Conservation (phyloP, 2,797 vertebrate species). For the Darevskia mixta region DNA sequence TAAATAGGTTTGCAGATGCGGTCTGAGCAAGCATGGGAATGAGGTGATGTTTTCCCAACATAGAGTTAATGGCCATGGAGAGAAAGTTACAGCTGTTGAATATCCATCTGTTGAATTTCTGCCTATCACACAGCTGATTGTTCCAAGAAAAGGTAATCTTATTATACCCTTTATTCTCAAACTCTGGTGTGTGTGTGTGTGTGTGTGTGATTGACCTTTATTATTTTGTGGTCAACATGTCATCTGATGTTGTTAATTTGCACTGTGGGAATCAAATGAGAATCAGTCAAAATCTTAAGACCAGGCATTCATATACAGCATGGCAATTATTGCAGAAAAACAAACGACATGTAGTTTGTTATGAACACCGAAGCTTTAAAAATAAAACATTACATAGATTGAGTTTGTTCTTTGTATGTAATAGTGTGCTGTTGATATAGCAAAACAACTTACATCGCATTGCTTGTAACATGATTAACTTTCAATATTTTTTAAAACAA, state of each 20-base stretch:
- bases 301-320: not conserved
- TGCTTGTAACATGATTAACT: not conserved
- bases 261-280: slow-evolving; percentile 9
- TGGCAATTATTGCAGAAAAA: not conserved
- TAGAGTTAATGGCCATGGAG: not conserved
- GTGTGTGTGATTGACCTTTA: not conserved
- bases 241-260: slow-evolving; percentile 26
- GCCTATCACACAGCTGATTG: not conserved
- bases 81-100: not conserved
- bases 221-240: not conserved
- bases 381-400: slow-evolving; percentile 11
- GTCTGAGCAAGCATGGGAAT: too few relatives aligned
- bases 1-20: too few relatives aligned
- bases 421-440: slow-evolving; percentile 4
- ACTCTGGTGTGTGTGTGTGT: not conserved
- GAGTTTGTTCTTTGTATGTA: not conserved
- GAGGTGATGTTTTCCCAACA: not conserved
- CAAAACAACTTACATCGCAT: not conserved
- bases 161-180: not conserved
- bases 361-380: slow-evolving; percentile 13
- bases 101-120: not conserved
- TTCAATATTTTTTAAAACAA: not conserved
- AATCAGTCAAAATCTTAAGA: slow-evolving; percentile 10
- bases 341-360: not conserved
- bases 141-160: not conserved